A percentile compares a stretch with the other conserved stretches of the same genome.
phyloP scores from a whole-genome alignment of 2,113 vertebrate species.

The Lagopus leucura region DNA sequence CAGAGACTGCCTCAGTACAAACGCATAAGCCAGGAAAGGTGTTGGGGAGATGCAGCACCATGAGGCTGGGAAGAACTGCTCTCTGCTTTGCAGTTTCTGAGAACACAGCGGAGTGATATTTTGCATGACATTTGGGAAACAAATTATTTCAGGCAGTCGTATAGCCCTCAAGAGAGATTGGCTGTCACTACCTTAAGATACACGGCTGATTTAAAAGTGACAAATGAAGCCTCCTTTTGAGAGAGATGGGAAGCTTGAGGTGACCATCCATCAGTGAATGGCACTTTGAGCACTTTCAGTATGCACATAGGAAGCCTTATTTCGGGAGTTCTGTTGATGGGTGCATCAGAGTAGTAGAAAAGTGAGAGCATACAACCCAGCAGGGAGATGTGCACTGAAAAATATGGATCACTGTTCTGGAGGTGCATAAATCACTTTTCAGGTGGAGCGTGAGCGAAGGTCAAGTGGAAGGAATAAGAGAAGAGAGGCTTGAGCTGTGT shows the following conservation, averaged over 20 bases:
- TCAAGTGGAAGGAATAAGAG: neutral
- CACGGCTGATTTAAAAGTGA: constrained; percentile 13
- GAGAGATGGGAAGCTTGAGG: neutral
- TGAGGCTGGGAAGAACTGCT: constrained; percentile 11
- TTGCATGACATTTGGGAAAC: constrained; percentile 20
- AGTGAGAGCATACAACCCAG: neutral
- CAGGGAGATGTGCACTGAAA: neutral
- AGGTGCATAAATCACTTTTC: neutral
- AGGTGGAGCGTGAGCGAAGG: neutral
- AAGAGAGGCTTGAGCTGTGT: neutral
- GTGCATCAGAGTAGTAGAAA: neutral
- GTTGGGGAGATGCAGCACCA: neutral
- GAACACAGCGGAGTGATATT: constrained; percentile 6
- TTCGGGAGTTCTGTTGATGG: neutral
- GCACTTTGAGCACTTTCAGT: neutral
- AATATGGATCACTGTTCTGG: neutral
- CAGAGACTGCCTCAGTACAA: constrained; percentile 42
- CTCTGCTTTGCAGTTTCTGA: neutral
- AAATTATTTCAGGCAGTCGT: neutral
- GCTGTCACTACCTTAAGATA: neutral
- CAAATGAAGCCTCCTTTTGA: neutral
- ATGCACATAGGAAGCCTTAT: neutral
- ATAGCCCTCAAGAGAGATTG: neutral
- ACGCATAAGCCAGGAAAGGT: constrained; percentile 57
- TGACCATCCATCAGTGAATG: neutral